Base-by-base conservation (phyloP, 2,797 vertebrate species). In the Cheirogaleus major region DNA sequence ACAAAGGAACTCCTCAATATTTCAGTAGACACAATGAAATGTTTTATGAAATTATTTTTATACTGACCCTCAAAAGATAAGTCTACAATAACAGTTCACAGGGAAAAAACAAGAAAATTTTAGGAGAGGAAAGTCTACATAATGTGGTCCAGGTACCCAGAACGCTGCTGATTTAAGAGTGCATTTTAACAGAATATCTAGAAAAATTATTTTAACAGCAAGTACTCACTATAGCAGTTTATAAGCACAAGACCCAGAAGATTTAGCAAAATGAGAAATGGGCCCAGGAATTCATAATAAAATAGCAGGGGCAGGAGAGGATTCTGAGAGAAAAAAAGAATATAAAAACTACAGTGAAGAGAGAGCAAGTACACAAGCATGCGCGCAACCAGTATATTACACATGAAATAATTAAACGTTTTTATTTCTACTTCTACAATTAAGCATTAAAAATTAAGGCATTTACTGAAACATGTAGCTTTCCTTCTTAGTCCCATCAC, bases 21-120 rank as follows among this genome's bases (percentile, higher is more conserved):
- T 87, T 91, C 87, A 67, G 30, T 79, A 78, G 43, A 63, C 41
- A 73, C 55, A 94, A 87, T 65, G 17, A 81, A 89, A 89, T 35
- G 38, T 86, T 76, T 82, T 89, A 55, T 59, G 48, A 73, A 45
- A 70, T 76, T 75, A 92, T 76, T 94, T 95, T 85, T 87, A 94
- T 57, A 70, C n/a, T 65, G 57, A 70, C n/a, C 32, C 50, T 88
- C n/a, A 70, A 85, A 70, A 85, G 30, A 73, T 63, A 89, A 93
- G 32, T 27, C 25, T 75, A 92, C 4, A 41, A 2, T 52, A 88
- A 91, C 41, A 48, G 12, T 75, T 78, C 17, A 92, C 25, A 27
- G 55, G 43, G 25, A 50, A 25, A 50, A 43, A 25, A 14, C n/a
- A 63, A 43, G 32, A 25, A 73, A 17, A 57, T 55, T 35, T 55